Evolutionary conservation across 1,140 invertebrate species (phyloP), one percentile per base, ranked within the genome.

Genomic region (Conus ventricosus): DNA sequence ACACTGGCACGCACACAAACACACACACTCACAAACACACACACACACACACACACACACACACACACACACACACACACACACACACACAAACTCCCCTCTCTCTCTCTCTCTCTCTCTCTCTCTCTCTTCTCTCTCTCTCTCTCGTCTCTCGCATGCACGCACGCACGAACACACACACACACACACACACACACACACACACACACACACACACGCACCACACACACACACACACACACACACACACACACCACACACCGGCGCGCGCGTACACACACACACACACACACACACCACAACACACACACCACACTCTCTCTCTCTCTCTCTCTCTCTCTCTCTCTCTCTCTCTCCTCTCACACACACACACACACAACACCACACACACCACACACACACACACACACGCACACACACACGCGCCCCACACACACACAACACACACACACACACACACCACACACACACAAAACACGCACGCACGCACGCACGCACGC

Each of bases 231-330:
- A 20, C 76, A 4, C 76, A 5, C 51, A 20, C 76, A 23, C 76
- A 23, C 76, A 23, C 76, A 23, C 76, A 23, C 76, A 23, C 76
- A 5, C 27, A 23, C 80, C 27, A 17, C 2, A 51, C 54, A 82
- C 20, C n/a, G n/a, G 53, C 23, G 51, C 27, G 17, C 3, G 17
- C 80, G 17, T 27, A 20, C 27, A 17, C 5, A 0, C 80, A 51
- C 25, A 13, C 80, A 51, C 80, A 82, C 25, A 82, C 80, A 17
- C 54, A 60, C 10, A 25, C 15, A 55, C 7, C 23, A n/a, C n/a
- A n/a, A 55, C 83, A 25, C 55, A 27, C 83, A 84, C n/a, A n/a
- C n/a, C 83, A 20, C 83, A 63, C 82, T n/a, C n/a, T n/a, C n/a
- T n/a, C n/a, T n/a, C n/a, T n/a, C n/a, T n/a, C n/a, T n/a, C n/a